phyloP scores from a whole-genome alignment of 2,797 vertebrate genomes.

The Oreochromis mossambicus region DNA sequence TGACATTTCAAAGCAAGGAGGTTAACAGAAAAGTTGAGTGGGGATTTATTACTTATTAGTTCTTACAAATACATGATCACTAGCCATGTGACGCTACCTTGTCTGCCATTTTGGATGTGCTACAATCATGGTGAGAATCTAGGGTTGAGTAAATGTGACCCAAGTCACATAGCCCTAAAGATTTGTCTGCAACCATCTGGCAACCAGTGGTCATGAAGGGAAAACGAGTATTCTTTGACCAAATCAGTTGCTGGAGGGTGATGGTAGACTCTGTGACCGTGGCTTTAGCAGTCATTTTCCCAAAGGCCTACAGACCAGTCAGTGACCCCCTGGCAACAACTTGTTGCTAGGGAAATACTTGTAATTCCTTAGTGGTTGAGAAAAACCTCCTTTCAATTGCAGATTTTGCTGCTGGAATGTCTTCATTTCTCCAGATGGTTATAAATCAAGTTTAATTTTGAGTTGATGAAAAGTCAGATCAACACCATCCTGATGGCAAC shows the following conservation, averaged over 20 bases:
- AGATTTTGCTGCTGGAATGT: not conserved
- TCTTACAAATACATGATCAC: not conserved
- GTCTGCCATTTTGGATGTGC: not conserved
- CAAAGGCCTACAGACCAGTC: too few species aligned
- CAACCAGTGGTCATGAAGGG: not conserved
- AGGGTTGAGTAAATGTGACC: not conserved
- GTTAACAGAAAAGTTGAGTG: not conserved
- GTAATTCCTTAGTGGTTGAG: not conserved
- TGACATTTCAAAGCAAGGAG: not conserved
- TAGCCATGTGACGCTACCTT: not conserved
- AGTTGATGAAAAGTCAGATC: not conserved
- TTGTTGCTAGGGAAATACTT: not conserved
- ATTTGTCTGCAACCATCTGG: not conserved
- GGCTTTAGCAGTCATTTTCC: not conserved
- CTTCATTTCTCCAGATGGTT: not conserved
- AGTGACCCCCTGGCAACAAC: too few species aligned
- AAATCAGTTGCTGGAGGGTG: not conserved
- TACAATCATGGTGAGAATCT: not conserved
- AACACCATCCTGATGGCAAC: not conserved
- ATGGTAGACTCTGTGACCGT: not conserved
- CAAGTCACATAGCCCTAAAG: not conserved
- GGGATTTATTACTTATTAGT: not conserved
- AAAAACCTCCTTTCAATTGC: not conserved
- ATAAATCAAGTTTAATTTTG: not conserved
- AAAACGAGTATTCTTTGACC: not conserved